Conservation (phyloP, 2,113 vertebrate species). For the Acrocephalus kingi region DNA sequence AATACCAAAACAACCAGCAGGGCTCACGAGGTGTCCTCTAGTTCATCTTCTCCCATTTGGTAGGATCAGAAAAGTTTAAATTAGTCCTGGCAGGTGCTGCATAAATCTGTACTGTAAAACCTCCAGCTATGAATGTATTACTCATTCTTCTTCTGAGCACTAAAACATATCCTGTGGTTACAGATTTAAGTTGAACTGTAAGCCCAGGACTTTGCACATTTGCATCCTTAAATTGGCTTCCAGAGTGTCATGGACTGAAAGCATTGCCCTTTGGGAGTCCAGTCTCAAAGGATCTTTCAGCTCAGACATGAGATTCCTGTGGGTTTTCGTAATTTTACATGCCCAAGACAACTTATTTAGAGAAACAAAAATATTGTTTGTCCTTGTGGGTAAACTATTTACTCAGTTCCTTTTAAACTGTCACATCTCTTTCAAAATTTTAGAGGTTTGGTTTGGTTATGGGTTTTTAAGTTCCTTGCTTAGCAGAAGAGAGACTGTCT, state of each 20-base stretch:
- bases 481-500: not conserved
- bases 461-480: not conserved
- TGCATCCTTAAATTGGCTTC: not conserved
- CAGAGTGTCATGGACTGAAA: not conserved
- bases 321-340: constrained; percentile 30
- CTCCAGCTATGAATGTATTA: not conserved
- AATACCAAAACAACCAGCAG: not conserved
- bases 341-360: constrained; percentile 7
- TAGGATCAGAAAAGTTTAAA: not conserved
- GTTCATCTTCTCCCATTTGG: not conserved
- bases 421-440: constrained; percentile 23
- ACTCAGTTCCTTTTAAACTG: constrained; percentile 20
- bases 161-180: not conserved
- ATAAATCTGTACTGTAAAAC: not conserved
- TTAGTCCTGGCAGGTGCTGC: not conserved
- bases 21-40: not conserved
- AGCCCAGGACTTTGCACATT: not conserved
- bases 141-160: not conserved
- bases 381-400: constrained; percentile 45
- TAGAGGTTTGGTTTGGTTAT: not conserved
- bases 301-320: constrained; percentile 18
- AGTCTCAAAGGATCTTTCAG: not conserved
- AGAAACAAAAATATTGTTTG: constrained; percentile 50
- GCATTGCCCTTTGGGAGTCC: not conserved
- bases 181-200: not conserved